Base-by-base conservation (phyloP, 2,113 vertebrate genomes). In the Pterocles orientalis region DNA sequence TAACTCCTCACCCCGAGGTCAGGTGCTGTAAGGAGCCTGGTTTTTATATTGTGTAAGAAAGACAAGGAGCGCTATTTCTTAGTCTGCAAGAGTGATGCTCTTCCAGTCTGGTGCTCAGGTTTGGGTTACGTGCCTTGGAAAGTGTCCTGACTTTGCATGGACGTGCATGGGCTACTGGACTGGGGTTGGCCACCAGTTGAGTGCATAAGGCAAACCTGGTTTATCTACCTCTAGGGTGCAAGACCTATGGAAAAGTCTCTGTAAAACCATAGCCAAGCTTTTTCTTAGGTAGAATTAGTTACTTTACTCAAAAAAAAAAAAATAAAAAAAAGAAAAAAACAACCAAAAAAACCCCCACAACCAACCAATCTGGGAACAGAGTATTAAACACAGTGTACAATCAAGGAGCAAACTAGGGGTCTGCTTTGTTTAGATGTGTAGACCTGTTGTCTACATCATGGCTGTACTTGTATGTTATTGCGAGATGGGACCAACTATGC, bases 141-240 rank as follows among this genome's bases (percentile, higher is more conserved):
- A 20, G 12, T 12, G 2, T 16, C 23, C 36, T 91, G 60, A 33
- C 31, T 54, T 41, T 10, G 7, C 20, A 51, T 0, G 0, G 6
- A 6, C 82, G 2, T 24, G 1, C 0, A 0, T 9, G 10, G 31
- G 16, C 28, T 62, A 5, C n/a, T 3, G 4, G 31, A 33, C 16
- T 11, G 25, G 15, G 9, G 4, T 5, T 86, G 64, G 82, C 23
- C 58, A n/a, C 15, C 31, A 23, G 4, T 2, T 19, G 13, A 56
- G 26, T 21, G 7, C 25, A 47, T 4, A 84, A 58, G 4, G 6
- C 28, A 84, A 81, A 23, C 11, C 4, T 62, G 11, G 5, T 1
- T 45, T 73, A 78, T 11, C 5, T 24, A 34, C 15, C 4, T 60
- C 24, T 28, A 31, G 5, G 10, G 43, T 43, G 4, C 7, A 56